Percentiles rank a stretch among this genome's conserved stretches.
Conservation (phyloP, 2,797 vertebrate species). For the Dermochelys coriacea region DNA sequence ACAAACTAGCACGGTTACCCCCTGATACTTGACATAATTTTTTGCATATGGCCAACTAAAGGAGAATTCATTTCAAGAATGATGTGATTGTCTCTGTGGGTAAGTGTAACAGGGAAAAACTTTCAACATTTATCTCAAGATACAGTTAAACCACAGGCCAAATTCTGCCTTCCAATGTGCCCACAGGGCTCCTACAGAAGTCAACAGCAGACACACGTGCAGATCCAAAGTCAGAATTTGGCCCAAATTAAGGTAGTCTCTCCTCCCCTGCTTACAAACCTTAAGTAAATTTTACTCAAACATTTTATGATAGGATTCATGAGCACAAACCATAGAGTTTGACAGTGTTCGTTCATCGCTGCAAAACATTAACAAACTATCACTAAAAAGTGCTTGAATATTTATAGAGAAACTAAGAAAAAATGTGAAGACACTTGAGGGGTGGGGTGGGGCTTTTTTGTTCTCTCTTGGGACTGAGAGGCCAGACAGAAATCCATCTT, state of each 20-base stretch:
- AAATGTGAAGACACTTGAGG: background rate
- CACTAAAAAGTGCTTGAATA: slow-evolving; percentile 66
- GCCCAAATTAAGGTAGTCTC: background rate
- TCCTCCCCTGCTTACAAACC: slow-evolving; percentile 48
- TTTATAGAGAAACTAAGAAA: slow-evolving; percentile 46
- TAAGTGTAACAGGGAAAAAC: slow-evolving; percentile 44
- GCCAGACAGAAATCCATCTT: too few species aligned
- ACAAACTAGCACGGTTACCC: too few species aligned
- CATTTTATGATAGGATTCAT: slow-evolving; percentile 18
- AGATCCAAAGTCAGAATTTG: slow-evolving; percentile 38
- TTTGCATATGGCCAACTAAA: slow-evolving; percentile 75
- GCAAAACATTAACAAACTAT: slow-evolving; percentile 61
- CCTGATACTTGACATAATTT: slow-evolving; percentile 40
- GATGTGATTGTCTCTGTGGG: slow-evolving; percentile 46
- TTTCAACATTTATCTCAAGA: slow-evolving; percentile 45
- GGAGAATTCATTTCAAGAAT: slow-evolving; percentile 70
- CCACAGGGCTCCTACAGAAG: slow-evolving; percentile 26
- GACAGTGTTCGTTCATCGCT: slow-evolving; percentile 38
- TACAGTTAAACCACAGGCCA: slow-evolving; percentile 46
- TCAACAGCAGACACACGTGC: background rate
- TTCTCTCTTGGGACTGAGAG: too few species aligned
- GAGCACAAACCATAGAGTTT: slow-evolving; percentile 21
- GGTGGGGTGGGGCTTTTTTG: background rate
- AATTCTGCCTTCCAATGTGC: slow-evolving; percentile 37
- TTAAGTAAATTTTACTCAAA: slow-evolving; percentile 48